Evolutionary conservation across 2,113 vertebrate genomes (phyloP).

Genomic region (Xyliphius kryptos): DNA sequence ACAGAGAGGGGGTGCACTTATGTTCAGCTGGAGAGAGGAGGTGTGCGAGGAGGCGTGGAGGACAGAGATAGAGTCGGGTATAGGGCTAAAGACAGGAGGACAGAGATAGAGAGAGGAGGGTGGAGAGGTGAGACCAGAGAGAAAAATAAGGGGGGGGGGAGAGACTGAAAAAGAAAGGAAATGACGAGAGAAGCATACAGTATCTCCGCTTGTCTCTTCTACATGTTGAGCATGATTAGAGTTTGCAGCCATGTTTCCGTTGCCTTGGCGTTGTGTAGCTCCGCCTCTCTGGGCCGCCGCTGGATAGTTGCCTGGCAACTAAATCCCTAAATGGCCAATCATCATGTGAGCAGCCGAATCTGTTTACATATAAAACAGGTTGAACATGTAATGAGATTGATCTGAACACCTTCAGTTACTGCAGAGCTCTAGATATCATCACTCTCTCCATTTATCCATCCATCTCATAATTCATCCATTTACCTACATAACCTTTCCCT

Average conservation of each 20-base stretch:
- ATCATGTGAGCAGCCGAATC: slow-evolving; percentile 56
- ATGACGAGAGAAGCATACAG: not conserved
- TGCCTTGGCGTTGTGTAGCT: not conserved
- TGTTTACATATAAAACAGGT: slow-evolving; percentile 51
- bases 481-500: not conserved
- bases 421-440: not conserved
- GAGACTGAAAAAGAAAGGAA: not conserved
- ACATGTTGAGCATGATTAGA: slow-evolving; percentile 48
- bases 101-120: not conserved
- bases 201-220: not conserved
- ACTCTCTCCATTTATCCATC: not conserved
- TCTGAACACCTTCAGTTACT: slow-evolving; percentile 36
- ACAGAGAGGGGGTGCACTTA: too few relatives aligned
- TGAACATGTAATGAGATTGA: slow-evolving; percentile 45
- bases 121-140: not conserved
- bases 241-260: slow-evolving; percentile 20
- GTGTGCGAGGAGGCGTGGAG: too few relatives aligned
- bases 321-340: slow-evolving; percentile 58
- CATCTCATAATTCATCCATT: too few relatives aligned
- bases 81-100: not conserved
- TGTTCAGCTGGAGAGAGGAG: too few relatives aligned
- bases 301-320: slow-evolving; percentile 70
- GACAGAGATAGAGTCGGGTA: not conserved
- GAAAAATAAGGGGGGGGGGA: not conserved
- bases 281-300: slow-evolving; percentile 34